Conservation (phyloP, 30 jellyfish, hydroid and myxozoan species). For the Turritopsis rubra region DNA sequence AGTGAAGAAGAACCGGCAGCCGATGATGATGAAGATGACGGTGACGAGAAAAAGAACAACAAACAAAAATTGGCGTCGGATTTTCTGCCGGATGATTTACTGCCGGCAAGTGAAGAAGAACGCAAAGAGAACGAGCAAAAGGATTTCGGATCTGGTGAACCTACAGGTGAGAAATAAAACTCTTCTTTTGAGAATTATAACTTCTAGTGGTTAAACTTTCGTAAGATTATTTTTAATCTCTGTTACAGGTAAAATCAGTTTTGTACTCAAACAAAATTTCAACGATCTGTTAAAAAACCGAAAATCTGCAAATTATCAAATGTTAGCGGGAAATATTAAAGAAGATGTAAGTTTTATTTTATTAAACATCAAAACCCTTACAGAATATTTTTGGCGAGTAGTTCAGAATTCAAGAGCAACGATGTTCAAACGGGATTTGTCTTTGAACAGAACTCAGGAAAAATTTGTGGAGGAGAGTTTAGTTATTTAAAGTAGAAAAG, state of each 20-base stretch:
- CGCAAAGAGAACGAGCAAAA: not conserved
- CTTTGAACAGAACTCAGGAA: no score
- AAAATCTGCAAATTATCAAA: conserved; percentile 12
- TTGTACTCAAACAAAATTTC: conserved; percentile 25
- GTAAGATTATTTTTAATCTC: not conserved
- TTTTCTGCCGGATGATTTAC: conserved; percentile 11
- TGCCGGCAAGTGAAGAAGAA: conserved; percentile 30
- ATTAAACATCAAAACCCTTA: no score
- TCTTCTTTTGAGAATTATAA: not conserved
- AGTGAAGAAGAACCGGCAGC: conserved; percentile 8
- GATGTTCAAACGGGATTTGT: no score
- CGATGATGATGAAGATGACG: not conserved
- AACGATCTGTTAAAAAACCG: not conserved
- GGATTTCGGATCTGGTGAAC: conserved; percentile 2
- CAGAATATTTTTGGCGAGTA: no score
- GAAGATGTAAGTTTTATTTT: conserved; percentile 28
- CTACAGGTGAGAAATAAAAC: not conserved
- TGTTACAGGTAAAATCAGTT: conserved; percentile 30
- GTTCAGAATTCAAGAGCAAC: no score
- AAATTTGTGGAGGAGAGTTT: no score
- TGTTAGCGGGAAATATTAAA: conserved; percentile 28
- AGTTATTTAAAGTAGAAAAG: no score
- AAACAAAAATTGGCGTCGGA: conserved; percentile 1
- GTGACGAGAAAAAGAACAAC: not conserved
- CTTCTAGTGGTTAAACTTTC: not conserved